Conservation (phyloP, 2,888 invertebrate genomes). For the Leistus spinibarbis region DNA sequence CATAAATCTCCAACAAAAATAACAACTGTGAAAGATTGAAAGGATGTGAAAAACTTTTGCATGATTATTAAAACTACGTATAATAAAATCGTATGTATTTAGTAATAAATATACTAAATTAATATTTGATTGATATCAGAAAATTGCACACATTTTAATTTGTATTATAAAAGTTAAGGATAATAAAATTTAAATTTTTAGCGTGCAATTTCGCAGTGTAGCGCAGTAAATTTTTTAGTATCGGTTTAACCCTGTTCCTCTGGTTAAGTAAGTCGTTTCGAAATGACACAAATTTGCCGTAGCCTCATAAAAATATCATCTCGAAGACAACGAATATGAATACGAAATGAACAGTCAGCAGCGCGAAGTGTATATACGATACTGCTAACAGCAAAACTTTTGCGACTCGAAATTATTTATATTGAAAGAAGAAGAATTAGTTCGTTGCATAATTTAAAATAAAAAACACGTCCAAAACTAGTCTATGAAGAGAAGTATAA, state of each 20-base stretch:
- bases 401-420: background rate
- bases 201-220: slow-evolving; percentile 28
- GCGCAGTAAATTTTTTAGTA: slow-evolving; percentile 30
- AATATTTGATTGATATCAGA: slow-evolving; percentile 13
- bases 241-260: slow-evolving; percentile 18
- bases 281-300: slow-evolving; percentile 30
- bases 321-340: slow-evolving; percentile 23
- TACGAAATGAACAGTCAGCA: slow-evolving; percentile 17
- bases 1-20: too few relatives aligned
- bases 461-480: background rate
- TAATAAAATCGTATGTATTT: background rate
- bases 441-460: background rate
- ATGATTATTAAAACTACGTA: background rate
- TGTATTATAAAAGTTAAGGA: background rate
- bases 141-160: slow-evolving; percentile 16
- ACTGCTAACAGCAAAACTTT: background rate
- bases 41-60: too few relatives aligned
- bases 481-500: background rate
- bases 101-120: background rate
- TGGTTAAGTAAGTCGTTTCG: slow-evolving; percentile 21
- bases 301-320: slow-evolving; percentile 28
- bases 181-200: slow-evolving; percentile 28
- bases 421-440: background rate
- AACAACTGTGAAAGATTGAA: too few relatives aligned
- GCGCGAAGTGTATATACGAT: background rate